Base-by-base conservation (phyloP, 2,797 vertebrate genomes). In the Myripristis jacobus region DNA sequence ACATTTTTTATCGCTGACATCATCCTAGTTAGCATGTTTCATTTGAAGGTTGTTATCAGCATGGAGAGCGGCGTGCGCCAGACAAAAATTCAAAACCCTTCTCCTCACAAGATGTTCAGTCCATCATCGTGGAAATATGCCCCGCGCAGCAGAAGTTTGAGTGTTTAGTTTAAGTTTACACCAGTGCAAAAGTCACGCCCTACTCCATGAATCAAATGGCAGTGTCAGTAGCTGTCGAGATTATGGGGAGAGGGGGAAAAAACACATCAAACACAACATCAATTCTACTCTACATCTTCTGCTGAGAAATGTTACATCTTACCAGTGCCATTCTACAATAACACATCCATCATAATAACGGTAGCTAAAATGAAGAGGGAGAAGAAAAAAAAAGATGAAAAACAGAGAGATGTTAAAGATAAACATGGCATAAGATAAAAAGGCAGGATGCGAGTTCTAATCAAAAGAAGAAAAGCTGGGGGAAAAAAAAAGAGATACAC, bases 311-410 rank as follows among this genome's bases (percentile, higher is more conserved):
- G 84, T 74, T 80, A 84, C 78, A 65, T 91, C 90, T 94, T 94
- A 93, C 90, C 89, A 90, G 90, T 90, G 91, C 90, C 87, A 92
- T 78, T 93, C 92, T 89, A 93, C 90, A 87, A 90, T 86, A 91
- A 94, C 41, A 81, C 87, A 93, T 87, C 85, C 92, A 83, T 92
- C 89, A 92, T 93, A 94, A 92, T 93, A 94, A 73, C 61, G 91
- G 87, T 47, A 92, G 89, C 92, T 92, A 88, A 90, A 94, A 86
- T 59, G 77, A 85, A 61, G 52, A 87, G 64, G 10, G 70, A 53
- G 36, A 59, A 76, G 66, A 77, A 82, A 67, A 66, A 3, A 36
- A 72, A 38, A 75, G 74, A 85, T 86, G 79, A 81, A 66, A 85
- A 88, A 87, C 70, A 85, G 73, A 85, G 66, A 86, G 70, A 86